Base-by-base conservation (phyloP, 2,888 invertebrate species). In the Papilio elwesi region DNA sequence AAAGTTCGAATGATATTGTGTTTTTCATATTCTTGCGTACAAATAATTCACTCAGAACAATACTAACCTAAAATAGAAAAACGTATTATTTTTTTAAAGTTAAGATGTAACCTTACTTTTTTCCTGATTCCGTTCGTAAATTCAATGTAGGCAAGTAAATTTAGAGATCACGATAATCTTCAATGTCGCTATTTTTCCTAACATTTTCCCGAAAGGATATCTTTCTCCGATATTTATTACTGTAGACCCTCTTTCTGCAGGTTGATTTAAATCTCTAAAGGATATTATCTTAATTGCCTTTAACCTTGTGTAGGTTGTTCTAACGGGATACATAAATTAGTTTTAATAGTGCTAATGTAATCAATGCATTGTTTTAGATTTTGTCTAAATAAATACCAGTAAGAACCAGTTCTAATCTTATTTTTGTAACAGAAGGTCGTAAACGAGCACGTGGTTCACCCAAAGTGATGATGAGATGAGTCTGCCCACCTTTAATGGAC, bases 201-300 rank as follows among this genome's bases (percentile, higher is more conserved):
- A 68, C 48, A 62, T 67, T 71, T 66, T 68, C 67, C 67, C 51
- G 63, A 71, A 68, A 67, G 67, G 67, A 62, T 67, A 71, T 68
- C 67, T 71, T 63, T 68, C 71, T 71, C 47, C 67, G 47, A 71
- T 71, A 71, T 70, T 70, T 70, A 70, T 71, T 71, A 48, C 71
- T 26, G 52, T 62, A 63, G 67, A 63, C 71, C 71, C 71, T 68
- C 62, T 68, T 68, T 68, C 71, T 62, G 53, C 63, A 72, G 67
- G 67, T 72, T 62, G 67, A 72, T 72, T 68, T 72, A 67, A 72
- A 72, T 72, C 71, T 72, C 71, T 52, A 7, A 15, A 53, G 62
- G 71, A 68, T 72, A 68, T 72, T 72, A 72, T 72, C 71, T 72
- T 72, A 72, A 72, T 72, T 72, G 67, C 67, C 53, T 71, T 62